Percentiles rank a stretch among this genome's conserved stretches.
phyloP scores from a whole-genome alignment of 2,888 invertebrate genomes.

The Lottia scabra region DNA sequence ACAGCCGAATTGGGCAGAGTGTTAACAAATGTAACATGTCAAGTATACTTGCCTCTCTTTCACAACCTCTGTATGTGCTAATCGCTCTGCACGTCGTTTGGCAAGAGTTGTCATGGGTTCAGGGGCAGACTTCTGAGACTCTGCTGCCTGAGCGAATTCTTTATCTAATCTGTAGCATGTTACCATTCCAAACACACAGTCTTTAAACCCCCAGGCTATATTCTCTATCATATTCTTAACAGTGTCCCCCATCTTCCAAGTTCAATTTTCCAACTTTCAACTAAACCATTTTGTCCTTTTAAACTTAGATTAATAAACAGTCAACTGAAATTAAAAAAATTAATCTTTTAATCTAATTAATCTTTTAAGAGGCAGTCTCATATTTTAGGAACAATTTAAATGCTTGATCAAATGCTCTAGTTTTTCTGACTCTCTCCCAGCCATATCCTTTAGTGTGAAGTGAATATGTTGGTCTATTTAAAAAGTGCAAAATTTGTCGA shows the following conservation, averaged over 20 bases:
- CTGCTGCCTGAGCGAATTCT: slow-evolving; percentile 20
- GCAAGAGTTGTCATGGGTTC: slow-evolving; percentile 54
- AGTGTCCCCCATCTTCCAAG: slow-evolving; percentile 38
- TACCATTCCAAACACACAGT: slow-evolving; percentile 48
- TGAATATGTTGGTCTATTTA: too few species aligned
- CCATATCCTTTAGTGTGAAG: too few species aligned
- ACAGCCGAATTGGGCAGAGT: too few species aligned
- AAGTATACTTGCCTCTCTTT: slow-evolving; percentile 5
- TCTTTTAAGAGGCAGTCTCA: too few species aligned
- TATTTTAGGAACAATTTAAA: too few species aligned
- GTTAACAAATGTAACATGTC: too few species aligned
- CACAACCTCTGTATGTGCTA: slow-evolving; percentile 32
- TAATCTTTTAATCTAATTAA: too few species aligned
- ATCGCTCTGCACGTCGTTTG: slow-evolving; percentile 48
- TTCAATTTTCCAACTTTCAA: not conserved
- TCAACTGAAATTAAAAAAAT: too few species aligned
- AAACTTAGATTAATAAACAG: not conserved
- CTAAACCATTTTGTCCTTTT: not conserved
- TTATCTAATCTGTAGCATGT: slow-evolving; percentile 43
- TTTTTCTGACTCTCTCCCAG: too few species aligned
- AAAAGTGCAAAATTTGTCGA: too few species aligned
- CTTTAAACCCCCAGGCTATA: slow-evolving; percentile 44
- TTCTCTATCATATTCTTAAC: slow-evolving; percentile 40
- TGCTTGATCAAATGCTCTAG: too few species aligned
- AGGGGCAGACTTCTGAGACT: slow-evolving; percentile 20